Evolutionary conservation across 2,797 vertebrate genomes (phyloP).

Genomic region (Chaenodraco wilsoni): DNA sequence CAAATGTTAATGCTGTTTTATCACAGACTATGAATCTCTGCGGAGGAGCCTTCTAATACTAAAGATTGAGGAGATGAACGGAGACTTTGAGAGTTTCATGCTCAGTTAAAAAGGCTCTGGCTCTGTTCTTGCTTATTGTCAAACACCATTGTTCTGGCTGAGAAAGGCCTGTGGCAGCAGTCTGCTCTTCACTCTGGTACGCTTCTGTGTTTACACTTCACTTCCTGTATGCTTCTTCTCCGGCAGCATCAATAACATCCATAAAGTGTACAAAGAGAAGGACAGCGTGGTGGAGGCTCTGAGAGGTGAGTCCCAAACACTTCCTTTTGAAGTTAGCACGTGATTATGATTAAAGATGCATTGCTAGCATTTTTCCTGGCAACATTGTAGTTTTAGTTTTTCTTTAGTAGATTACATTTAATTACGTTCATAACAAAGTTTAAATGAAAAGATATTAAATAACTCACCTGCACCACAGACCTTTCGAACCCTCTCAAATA

Average conservation of each 20-base stretch:
- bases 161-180: neutral
- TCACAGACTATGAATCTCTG: neutral
- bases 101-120: neutral
- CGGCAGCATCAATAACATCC: constrained; percentile 90
- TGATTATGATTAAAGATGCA: neutral
- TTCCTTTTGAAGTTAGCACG: neutral
- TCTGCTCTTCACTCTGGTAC: constrained; percentile 12
- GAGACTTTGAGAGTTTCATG: neutral
- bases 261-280: constrained; percentile 92
- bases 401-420: no score
- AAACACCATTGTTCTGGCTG: neutral
- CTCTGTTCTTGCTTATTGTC: neutral
- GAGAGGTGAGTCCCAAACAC: constrained; percentile 82
- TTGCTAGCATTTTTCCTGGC: no score
- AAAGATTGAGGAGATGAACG: neutral
- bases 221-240: constrained; percentile 42
- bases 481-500: no score
- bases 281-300: constrained; percentile 90
- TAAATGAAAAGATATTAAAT: no score
- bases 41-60: neutral
- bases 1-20: neutral
- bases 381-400: no score
- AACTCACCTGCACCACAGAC: no score
- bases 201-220: constrained; percentile 47
- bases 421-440: no score